Conservation (phyloP, 92 coral and sea anemone genomes). For the Palythoa heliodiscus region DNA sequence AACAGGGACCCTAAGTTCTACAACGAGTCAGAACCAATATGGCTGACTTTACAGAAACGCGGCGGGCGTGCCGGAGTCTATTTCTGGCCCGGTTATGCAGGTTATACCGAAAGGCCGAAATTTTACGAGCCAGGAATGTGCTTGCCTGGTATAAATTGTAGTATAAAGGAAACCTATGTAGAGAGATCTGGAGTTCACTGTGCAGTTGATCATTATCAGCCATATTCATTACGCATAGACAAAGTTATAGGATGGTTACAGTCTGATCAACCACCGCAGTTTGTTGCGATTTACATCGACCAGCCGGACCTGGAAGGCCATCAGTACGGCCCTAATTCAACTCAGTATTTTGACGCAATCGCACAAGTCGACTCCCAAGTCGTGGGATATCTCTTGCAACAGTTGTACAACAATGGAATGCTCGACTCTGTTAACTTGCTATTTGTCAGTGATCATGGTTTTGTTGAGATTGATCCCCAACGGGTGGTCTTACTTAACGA, state of each 20-base stretch:
- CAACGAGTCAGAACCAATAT: constrained; percentile 48
- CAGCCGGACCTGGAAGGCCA: constrained; percentile 49
- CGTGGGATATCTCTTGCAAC: constrained; percentile 41
- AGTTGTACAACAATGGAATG: constrained; percentile 9
- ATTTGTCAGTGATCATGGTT: constrained; percentile 57
- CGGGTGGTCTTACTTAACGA: constrained; percentile 32
- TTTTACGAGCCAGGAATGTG: constrained; percentile 35
- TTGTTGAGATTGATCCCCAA: constrained; percentile 41
- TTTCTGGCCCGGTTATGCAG: constrained; percentile 52
- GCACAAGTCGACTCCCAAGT: constrained; percentile 16
- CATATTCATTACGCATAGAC: constrained; percentile 40
- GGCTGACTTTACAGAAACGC: constrained; percentile 46
- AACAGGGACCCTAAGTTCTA: constrained; percentile 50
- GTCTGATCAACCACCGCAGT: constrained; percentile 29
- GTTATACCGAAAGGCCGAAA: constrained; percentile 37
- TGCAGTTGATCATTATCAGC: constrained; percentile 16
- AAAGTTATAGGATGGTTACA: constrained; percentile 27
- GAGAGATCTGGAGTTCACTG: constrained; percentile 22
- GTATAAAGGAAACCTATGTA: not conserved
- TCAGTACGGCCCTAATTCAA: constrained; percentile 19
- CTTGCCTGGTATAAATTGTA: not conserved
- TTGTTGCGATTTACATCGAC: constrained; percentile 45
- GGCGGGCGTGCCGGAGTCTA: constrained; percentile 34
- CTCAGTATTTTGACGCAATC: constrained; percentile 7
- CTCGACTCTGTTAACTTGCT: constrained; percentile 44